Evolutionary conservation across 2,113 vertebrate genomes (phyloP).

Genomic region (Macaca nemestrina): DNA sequence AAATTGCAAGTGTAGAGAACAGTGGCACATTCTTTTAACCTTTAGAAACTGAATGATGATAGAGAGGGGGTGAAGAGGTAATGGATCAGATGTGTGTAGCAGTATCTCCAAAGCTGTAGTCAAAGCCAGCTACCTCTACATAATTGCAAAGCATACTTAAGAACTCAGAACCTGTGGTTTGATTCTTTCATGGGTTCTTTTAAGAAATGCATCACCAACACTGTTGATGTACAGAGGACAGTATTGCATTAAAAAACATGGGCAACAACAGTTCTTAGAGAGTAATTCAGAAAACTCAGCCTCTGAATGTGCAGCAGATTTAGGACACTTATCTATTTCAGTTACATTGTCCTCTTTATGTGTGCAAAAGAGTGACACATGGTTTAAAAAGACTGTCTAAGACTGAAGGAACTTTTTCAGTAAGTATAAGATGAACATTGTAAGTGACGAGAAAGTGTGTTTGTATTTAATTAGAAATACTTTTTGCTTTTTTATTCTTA

Average conservation of each 20-base stretch:
- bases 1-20: neutral
- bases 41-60: neutral
- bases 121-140: neutral
- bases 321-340: neutral
- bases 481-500: constrained; percentile 33
- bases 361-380: neutral
- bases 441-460: neutral
- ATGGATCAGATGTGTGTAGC: neutral
- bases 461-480: neutral
- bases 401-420: neutral
- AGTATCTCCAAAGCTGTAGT: neutral
- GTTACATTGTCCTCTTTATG: neutral
- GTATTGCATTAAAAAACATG: neutral
- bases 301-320: neutral
- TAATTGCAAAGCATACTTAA: neutral
- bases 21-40: neutral
- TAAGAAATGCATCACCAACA: neutral
- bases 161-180: neutral
- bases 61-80: neutral
- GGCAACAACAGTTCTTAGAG: neutral
- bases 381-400: neutral
- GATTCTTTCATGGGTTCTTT: neutral
- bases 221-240: neutral
- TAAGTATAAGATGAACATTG: neutral
- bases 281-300: neutral